These are phyloP conservation scores for Heteromurus nitidus DNA, from an alignment of 2,888 invertebrate species.

Conservation along the genomic window DNA sequence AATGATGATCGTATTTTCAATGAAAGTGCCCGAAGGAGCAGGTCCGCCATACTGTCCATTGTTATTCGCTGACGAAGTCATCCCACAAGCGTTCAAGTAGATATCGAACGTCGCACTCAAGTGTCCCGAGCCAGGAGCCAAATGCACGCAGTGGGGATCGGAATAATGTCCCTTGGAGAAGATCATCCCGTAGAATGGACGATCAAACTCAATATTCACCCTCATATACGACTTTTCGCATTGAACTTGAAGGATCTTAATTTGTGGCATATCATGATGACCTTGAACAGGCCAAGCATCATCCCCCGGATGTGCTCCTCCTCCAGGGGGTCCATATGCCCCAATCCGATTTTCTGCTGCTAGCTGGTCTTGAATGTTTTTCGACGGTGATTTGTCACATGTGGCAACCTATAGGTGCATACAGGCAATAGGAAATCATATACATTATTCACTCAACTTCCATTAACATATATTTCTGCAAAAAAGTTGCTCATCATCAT, in stretches of 20 bases:
- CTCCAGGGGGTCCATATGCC: constrained; percentile 74
- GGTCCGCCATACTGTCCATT: constrained; percentile 86
- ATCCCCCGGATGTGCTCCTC: constrained; percentile 77
- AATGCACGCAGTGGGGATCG: constrained; percentile 92
- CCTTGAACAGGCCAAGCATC: constrained; percentile 90
- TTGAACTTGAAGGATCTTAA: constrained; percentile 94
- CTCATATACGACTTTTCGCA: constrained; percentile 97
- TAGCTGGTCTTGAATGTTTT: constrained; percentile 71
- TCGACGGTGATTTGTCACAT: constrained; percentile 69
- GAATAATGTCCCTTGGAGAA: constrained; percentile 94
- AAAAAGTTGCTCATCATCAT: constrained; percentile 16
- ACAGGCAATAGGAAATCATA: neutral
- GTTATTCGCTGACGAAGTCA: constrained; percentile 94
- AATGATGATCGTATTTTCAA: constrained; percentile 92
- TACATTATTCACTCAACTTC: constrained; percentile 34
- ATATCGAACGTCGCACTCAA: constrained; percentile 95
- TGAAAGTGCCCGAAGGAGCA: constrained; percentile 93
- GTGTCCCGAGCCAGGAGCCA: constrained; percentile 93
- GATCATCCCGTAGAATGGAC: constrained; percentile 96
- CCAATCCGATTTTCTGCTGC: constrained; percentile 73
- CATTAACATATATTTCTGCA: constrained; percentile 53
- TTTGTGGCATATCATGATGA: constrained; percentile 92
- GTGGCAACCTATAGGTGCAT: constrained; percentile 64
- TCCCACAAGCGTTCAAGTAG: constrained; percentile 93
- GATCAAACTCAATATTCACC: constrained; percentile 95